Evolutionary conservation across 2,113 vertebrate species (phyloP).

Genomic region (Hyla sarda): DNA sequence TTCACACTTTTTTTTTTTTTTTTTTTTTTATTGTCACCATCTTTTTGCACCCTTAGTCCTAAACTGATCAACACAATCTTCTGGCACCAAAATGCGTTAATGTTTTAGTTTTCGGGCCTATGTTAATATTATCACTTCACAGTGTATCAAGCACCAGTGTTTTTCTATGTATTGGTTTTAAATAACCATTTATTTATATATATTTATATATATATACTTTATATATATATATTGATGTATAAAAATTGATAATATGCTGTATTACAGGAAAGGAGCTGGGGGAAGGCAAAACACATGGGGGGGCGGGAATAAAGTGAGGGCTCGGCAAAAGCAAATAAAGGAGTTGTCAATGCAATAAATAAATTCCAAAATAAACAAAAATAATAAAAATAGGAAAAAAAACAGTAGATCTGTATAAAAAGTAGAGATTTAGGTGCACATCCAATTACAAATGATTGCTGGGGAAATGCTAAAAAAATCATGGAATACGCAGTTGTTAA

Average conservation of each 20-base stretch:
- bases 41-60: not conserved
- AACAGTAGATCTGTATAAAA: conserved; percentile 93
- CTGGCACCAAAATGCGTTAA: conserved; percentile 47
- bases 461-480: conserved; percentile 97
- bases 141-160: conserved; percentile 99
- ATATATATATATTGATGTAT: conserved; percentile 83
- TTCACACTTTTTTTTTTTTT: too few species aligned
- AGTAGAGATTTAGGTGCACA: conserved; percentile 93
- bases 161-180: conserved; percentile 82
- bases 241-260: conserved; percentile 86
- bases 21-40: not conserved
- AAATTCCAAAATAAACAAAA: conserved; percentile 81
- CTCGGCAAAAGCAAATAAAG: conserved; percentile 75
- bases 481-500: conserved; percentile 95
- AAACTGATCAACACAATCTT: not conserved
- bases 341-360: conserved; percentile 96
- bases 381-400: conserved; percentile 80
- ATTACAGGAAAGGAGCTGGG: conserved; percentile 75
- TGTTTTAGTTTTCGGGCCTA: conserved; percentile 78
- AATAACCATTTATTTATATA: conserved; percentile 83
- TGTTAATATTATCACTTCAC: conserved; percentile 85
- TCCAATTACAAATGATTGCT: conserved; percentile 94
- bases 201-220: conserved; percentile 82
- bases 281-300: conserved; percentile 50
- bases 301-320: conserved; percentile 72